A percentile compares a stretch with the other conserved stretches of the same genome.
These are phyloP conservation scores for Leptinotarsa peninsularis DNA, from an alignment of 2,888 invertebrate genomes.

Conservation along the genomic window DNA sequence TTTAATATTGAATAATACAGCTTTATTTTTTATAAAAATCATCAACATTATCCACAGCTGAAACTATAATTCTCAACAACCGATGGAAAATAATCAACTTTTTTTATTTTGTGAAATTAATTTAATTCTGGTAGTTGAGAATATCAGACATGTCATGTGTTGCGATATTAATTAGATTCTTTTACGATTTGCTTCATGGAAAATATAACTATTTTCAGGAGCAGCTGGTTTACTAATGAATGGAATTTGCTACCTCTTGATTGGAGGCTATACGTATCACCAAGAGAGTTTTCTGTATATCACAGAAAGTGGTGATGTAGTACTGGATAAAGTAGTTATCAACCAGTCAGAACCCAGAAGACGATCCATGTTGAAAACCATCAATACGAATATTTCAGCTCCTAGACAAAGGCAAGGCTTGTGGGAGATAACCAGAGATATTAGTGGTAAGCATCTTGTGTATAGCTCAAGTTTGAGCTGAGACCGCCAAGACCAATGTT, in stretches of 20 bases:
- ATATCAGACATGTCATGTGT: too few relatives aligned
- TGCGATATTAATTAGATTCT: too few relatives aligned
- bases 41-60: too few relatives aligned
- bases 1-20: too few relatives aligned
- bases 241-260: slow-evolving; percentile 81
- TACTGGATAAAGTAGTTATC: slow-evolving; percentile 70
- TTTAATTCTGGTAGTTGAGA: too few relatives aligned
- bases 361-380: slow-evolving; percentile 64
- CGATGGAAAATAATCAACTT: too few relatives aligned
- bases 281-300: slow-evolving; percentile 78
- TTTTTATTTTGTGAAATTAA: too few relatives aligned
- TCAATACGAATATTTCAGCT: slow-evolving; percentile 48
- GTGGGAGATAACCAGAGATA: slow-evolving; percentile 70
- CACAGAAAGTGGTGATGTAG: slow-evolving; percentile 72
- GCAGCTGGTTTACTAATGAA: slow-evolving; percentile 79
- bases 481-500: not conserved
- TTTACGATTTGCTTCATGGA: too few relatives aligned
- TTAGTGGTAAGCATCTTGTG: slow-evolving; percentile 62
- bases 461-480: not conserved
- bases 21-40: too few relatives aligned
- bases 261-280: slow-evolving; percentile 84
- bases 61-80: too few relatives aligned
- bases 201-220: slow-evolving; percentile 58
- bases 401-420: slow-evolving; percentile 70
- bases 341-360: slow-evolving; percentile 65